phyloP scores from a whole-genome alignment of 2,888 invertebrate genomes.

The Ectemnius lituratus region DNA sequence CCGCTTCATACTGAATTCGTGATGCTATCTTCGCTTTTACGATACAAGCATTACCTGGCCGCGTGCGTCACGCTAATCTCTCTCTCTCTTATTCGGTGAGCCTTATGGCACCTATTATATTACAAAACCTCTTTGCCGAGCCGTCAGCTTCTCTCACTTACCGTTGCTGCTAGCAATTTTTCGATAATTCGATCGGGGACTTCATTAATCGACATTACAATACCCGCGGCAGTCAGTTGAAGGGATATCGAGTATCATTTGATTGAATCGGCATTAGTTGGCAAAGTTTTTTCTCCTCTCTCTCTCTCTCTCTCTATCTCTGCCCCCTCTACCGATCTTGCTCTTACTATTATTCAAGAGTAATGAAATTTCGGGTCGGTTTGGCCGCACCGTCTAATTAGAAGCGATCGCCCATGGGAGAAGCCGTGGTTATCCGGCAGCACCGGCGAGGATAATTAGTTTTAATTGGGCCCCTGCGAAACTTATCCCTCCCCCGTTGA shows the following conservation, averaged over 20 bases:
- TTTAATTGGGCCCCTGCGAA: conserved; percentile 68
- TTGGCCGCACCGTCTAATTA: conserved; percentile 50
- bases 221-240: background rate
- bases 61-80: conserved; percentile 55
- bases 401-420: conserved; percentile 51
- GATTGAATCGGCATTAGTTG: conserved; percentile 29
- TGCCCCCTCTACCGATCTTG: no score
- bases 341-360: conserved; percentile 22
- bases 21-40: conserved; percentile 53
- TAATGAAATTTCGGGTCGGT: conserved; percentile 32
- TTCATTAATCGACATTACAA: no score
- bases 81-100: conserved; percentile 41
- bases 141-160: background rate
- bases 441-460: conserved; percentile 67
- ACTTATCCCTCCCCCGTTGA: conserved; percentile 68
- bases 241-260: conserved; percentile 2
- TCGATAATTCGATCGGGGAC: conserved; percentile 1
- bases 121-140: conserved; percentile 26
- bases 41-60: conserved; percentile 44
- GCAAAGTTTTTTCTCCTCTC: conserved; percentile 30
- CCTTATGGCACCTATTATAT: conserved; percentile 56
- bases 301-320: no score
- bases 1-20: conserved; percentile 24
- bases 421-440: conserved; percentile 52
- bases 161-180: background rate